Evolutionary conservation across 2,797 vertebrate species (phyloP).

Genomic region (Parauchenoglanis ngamensis): DNA sequence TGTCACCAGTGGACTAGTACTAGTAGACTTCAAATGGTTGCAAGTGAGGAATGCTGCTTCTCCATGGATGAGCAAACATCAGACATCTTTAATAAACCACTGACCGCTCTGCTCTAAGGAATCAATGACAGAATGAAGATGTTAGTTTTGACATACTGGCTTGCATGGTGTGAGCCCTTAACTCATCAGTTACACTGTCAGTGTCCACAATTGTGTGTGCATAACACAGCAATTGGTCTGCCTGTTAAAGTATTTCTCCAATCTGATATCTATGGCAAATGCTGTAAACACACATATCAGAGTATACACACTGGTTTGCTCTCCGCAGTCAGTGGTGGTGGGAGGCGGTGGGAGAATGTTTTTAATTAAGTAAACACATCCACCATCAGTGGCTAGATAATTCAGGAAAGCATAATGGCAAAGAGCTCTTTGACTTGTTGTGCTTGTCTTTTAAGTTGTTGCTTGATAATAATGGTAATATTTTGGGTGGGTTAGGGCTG

Average conservation of each 20-base stretch:
- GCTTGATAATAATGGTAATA: neutral
- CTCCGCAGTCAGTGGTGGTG: slow-evolving; percentile 33
- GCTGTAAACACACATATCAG: slow-evolving; percentile 43
- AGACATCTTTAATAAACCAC: slow-evolving; percentile 63
- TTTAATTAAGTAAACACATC: slow-evolving; percentile 68
- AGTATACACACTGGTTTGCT: slow-evolving; percentile 58
- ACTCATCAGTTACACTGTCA: slow-evolving; percentile 72
- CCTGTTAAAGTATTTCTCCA: slow-evolving; percentile 29
- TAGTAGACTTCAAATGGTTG: neutral
- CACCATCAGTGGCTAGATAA: slow-evolving; percentile 49
- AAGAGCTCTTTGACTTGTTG: neutral
- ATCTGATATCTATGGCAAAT: slow-evolving; percentile 57
- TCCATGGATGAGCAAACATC: slow-evolving; percentile 46
- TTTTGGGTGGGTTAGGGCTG: neutral
- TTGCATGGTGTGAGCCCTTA: slow-evolving; percentile 52
- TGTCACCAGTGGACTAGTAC: neutral
- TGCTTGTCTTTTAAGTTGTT: neutral
- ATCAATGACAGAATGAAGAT: slow-evolving; percentile 72
- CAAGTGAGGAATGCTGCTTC: slow-evolving; percentile 27
- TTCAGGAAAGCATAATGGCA: slow-evolving; percentile 43
- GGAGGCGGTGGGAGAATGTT: slow-evolving; percentile 28
- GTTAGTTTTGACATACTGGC: slow-evolving; percentile 74
- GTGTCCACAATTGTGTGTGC: slow-evolving; percentile 22
- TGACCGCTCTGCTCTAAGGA: slow-evolving; percentile 63
- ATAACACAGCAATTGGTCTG: neutral